phyloP scores from a whole-genome alignment of 2,113 vertebrate genomes.

The Dipodomys spectabilis region DNA sequence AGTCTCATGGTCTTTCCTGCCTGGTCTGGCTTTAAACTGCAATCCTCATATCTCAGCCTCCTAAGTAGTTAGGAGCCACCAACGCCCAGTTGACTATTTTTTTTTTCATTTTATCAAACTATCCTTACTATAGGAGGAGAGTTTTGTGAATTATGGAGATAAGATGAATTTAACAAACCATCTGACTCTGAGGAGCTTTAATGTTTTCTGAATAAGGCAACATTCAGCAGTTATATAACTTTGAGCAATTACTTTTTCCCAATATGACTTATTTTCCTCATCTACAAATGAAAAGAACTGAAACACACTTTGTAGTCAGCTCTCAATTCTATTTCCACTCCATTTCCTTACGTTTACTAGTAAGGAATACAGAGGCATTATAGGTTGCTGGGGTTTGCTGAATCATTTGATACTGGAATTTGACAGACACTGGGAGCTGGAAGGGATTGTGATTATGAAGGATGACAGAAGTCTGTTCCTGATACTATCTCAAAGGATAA shows the following conservation, averaged over 20 bases:
- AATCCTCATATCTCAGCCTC: no score
- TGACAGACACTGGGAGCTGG: slow-evolving; percentile 29
- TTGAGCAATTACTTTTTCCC: neutral
- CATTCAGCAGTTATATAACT: neutral
- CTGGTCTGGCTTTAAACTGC: no score
- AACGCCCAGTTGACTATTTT: no score
- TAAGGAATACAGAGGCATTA: slow-evolving; percentile 1
- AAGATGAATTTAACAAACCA: neutral
- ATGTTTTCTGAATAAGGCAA: neutral
- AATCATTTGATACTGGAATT: slow-evolving; percentile 67
- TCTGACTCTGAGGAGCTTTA: neutral
- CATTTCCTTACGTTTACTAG: neutral
- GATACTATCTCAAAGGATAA: slow-evolving; percentile 69
- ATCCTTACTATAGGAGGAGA: neutral
- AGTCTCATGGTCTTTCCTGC: no score
- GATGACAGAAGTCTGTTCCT: slow-evolving; percentile 55
- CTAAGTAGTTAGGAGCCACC: no score
- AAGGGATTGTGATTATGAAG: slow-evolving; percentile 47
- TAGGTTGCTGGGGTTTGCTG: slow-evolving; percentile 50
- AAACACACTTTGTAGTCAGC: neutral
- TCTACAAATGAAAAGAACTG: neutral
- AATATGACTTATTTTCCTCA: slow-evolving; percentile 30
- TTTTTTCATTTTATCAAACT: neutral
- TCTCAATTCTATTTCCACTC: slow-evolving; percentile 6
- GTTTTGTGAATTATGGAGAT: neutral